Evolutionary conservation across 2,888 invertebrate species (phyloP).

Genomic region (Bimastos eiseni): DNA sequence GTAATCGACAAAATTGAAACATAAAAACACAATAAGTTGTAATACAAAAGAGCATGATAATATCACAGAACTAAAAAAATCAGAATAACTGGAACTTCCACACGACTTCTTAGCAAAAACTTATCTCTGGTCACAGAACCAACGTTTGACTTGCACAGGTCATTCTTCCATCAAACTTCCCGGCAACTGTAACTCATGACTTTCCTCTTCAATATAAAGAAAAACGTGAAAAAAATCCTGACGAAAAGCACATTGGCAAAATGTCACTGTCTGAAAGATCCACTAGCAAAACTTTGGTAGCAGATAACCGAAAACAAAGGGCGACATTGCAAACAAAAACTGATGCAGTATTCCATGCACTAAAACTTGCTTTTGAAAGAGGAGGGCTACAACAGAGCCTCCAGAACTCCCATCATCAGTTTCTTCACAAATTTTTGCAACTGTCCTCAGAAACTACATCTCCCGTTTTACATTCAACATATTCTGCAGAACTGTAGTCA

Average conservation of each 20-base stretch:
- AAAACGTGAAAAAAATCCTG: neutral
- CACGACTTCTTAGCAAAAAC: neutral
- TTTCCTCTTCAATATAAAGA: neutral
- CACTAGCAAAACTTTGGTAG: neutral
- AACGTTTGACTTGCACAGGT: neutral
- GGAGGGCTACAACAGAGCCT: neutral
- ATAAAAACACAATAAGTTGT: neutral
- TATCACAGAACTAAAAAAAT: neutral
- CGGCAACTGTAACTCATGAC: neutral
- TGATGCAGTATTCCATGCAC: neutral
- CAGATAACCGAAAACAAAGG: neutral
- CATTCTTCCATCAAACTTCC: neutral
- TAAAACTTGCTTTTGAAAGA: neutral
- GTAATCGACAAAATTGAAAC: neutral
- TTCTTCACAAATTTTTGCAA: neutral
- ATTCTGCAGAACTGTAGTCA: neutral
- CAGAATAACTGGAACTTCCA: neutral
- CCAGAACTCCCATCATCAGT: neutral
- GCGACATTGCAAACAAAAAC: neutral
- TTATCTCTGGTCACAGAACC: neutral
- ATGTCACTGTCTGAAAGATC: neutral
- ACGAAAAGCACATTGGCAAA: neutral
- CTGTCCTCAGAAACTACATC: neutral
- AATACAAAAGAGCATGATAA: neutral
- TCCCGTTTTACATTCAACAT: neutral